Evolutionary conservation across 2,888 invertebrate species (phyloP).

Genomic region (Dicyrtomina minuta): DNA sequence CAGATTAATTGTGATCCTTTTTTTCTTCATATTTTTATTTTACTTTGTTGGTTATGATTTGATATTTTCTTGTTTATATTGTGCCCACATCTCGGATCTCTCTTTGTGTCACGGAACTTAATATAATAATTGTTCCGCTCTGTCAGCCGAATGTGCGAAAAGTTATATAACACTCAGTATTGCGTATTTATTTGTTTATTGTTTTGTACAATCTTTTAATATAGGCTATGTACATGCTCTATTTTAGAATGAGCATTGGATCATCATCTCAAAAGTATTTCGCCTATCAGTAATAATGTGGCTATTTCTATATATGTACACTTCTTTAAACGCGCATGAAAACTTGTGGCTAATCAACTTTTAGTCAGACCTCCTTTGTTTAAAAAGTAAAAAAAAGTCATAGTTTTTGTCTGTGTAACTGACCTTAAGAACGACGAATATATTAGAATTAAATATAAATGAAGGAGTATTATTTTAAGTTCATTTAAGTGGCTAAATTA

Average conservation of each 20-base stretch:
- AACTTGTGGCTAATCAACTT: background rate
- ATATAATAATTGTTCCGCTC: background rate
- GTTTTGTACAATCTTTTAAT: background rate
- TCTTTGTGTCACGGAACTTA: constrained; percentile 12
- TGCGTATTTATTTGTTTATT: background rate
- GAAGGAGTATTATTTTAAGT: too few species aligned
- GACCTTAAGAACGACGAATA: too few species aligned
- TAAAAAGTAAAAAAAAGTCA: too few species aligned
- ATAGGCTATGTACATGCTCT: background rate
- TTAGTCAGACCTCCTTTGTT: background rate
- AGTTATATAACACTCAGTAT: constrained; percentile 2
- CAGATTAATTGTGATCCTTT: too few species aligned
- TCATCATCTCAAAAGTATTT: background rate
- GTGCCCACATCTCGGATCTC: too few species aligned
- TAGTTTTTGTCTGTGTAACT: too few species aligned
- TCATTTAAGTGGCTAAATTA: too few species aligned
- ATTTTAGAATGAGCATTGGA: background rate
- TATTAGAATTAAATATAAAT: too few species aligned
- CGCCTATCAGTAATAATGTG: background rate
- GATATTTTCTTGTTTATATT: too few species aligned
- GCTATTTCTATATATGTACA: background rate
- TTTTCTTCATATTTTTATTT: too few species aligned
- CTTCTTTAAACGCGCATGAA: background rate
- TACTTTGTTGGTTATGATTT: too few species aligned
- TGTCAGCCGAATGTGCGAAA: constrained; percentile 10